Evolutionary conservation across 1,140 invertebrate species (phyloP), one percentile per base, ranked within the genome.

Genomic region (Agraylea sexmaculata): DNA sequence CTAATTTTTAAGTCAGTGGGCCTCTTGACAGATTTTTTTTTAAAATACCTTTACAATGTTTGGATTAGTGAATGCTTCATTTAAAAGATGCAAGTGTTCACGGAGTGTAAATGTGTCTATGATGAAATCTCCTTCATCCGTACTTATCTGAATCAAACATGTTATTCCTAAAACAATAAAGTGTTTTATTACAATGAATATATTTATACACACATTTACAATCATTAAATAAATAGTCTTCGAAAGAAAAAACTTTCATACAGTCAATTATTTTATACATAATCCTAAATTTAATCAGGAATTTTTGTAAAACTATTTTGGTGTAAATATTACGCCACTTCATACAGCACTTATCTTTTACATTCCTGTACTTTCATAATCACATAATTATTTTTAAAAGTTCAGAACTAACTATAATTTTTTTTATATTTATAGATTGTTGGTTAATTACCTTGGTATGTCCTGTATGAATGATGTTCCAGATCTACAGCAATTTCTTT

Each of bases 91-190:
- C 29, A 99, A 65, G 25, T 95, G 78, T 25, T 82, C 77, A 32
- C 94, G 68, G 6, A 98, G 61, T 1, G 68, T 61, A 4, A 99
- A 59, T 0, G 90, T 80, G 59, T 99, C 95, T 18, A 99, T 71
- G 6, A 99, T 69, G 57, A 87, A 99, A 66, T 99, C 95, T 11
- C 77, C 77, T 12, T 76, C 75, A 16, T 74, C 66, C 1, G 91
- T 94, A 1, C 91, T 93, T 51, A 99, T 89, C 67, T 99, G 95
- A 61, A 97, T 80, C 1, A 97, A 63, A 59, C 93, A 97, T 0
- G 90, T 93, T 27, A 84, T 84, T 8, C 80, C 94, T 69, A 60
- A 12, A 51, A 58, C n/a, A n/a, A n/a, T n/a, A n/a, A n/a, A n/a
- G n/a, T n/a, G n/a, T n/a, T n/a, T n/a, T n/a, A n/a, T n/a, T n/a